Base-by-base conservation (phyloP, 2,797 vertebrate genomes). In the Picus viridis region DNA sequence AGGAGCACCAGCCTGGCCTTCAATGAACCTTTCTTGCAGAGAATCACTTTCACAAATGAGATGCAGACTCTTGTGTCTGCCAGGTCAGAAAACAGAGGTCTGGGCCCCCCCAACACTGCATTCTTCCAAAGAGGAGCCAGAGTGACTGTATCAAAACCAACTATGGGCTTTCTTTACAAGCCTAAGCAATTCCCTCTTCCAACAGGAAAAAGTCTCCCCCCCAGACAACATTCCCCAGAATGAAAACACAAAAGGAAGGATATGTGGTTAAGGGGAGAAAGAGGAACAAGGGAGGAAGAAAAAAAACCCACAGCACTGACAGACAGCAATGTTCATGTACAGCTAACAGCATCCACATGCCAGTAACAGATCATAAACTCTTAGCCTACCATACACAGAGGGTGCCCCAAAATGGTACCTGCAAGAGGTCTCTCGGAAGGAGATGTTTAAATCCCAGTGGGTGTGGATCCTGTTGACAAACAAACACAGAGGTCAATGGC, bases 401-500 rank as follows among this genome's bases (percentile, higher is more conserved):
- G 71, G 82, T 56, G 88, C 84, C 91, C 94, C 81, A 56, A 63
- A 79, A 19, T 3, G 24, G 89, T 98, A 98, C 98, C 98, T 98
- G 98, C 97, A 98, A 68, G 98, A 97, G 64, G 96, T 97, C 97
- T 98, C 98, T 96, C 97, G 97, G 97, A 98, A 98, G 96, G 98
- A 98, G 97, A 98, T 98, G 97, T 98, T 98, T 90, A 98, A 96
- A 64, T 98, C 98, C 98, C 98, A 98, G 90, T 98, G 98, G 59
- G 98, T 98, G 94, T 98, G 98, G 85, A 98, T 97, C 96, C 98
- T 98, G 97, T 20, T 32, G 89, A 94, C 67, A 93, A 88, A 96
- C 81, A 93, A 70, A 91, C 61, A 29, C 54, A 95, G 71, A 95
- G 73, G 89, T 97, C 91, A 97, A 13, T 90, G 72, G 49, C 81